Evolutionary conservation across 2,113 vertebrate genomes (phyloP), one percentile per base, ranked within the genome.

Genomic region (Pterocles burchelli): DNA sequence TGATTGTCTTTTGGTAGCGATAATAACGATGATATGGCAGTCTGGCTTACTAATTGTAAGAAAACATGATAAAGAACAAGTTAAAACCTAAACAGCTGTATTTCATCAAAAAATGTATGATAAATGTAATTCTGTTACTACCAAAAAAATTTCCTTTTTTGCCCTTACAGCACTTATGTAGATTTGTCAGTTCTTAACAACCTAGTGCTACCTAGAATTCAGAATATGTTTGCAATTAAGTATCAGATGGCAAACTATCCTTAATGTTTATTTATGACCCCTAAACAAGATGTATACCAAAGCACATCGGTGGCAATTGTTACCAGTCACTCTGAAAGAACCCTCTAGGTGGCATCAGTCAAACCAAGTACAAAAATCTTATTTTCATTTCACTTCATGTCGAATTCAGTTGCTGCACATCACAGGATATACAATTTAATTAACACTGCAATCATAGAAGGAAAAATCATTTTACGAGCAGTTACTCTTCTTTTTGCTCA

Each of bases 381-480:
- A 5, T 57, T 31, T 91, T 62, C 81, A 45, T 66, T 80, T 88
- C 46, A 67, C 41, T 77, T 91, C 26, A 46, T 81, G 33, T 68
- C 13, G 29, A 38, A 93, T 88, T 85, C 59, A 54, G 52, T 78
- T 89, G 88, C 46, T 88, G 36, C 71, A 33, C 17, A 70, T 93
- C 46, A 80, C 66, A 86, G 57, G 85, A 89, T 68, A 80, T 90
- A 70, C 61, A 93, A 71, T 86, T 91, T 91, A 88, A 94, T 96
- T 95, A 93, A 34, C 54, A 63, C 28, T 88, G 85, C 51, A 90
- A 28, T 85, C 65, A 52, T 19, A 83, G 34, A 67, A 43, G 38
- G n/a, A 41, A 88, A 86, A 84, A 70, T 73, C 28, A 57, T 95
- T 91, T 96, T 94, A 67, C 3, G 3, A 80, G 71, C 41, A 28